Evolutionary conservation across 2,888 invertebrate genomes (phyloP).

Genomic region (Linhomoeus sp.): DNA sequence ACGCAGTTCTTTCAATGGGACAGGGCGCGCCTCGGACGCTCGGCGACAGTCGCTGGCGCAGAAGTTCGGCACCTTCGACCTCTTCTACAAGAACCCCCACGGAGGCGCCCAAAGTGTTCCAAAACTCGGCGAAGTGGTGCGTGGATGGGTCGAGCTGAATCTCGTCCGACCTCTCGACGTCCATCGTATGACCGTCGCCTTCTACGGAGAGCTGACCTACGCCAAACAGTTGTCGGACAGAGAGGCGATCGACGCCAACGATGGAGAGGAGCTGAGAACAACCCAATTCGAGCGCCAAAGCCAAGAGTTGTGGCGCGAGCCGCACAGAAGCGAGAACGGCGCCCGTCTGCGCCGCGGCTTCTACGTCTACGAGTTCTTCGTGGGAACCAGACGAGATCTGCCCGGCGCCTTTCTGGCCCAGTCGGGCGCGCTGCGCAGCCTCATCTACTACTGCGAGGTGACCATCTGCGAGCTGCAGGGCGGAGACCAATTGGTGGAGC

Average conservation of each 20-base stretch:
- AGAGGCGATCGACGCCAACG: too few species aligned
- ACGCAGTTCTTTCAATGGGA: too few species aligned
- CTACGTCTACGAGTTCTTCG: conserved; percentile 6
- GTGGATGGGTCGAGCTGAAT: conserved; percentile 4
- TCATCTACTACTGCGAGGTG: conserved; percentile 2
- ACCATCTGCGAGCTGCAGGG: background rate
- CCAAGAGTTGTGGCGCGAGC: conserved; percentile 3
- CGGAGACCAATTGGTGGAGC: background rate
- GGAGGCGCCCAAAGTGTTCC: background rate
- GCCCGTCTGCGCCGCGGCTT: background rate
- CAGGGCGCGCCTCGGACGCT: too few species aligned
- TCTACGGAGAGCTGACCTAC: conserved; percentile 4
- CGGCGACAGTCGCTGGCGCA: too few species aligned
- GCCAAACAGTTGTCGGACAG: too few species aligned
- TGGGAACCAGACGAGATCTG: conserved; percentile 1
- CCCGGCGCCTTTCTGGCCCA: background rate
- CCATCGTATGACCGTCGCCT: conserved; percentile 1
- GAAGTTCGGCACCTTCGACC: conserved; percentile 3
- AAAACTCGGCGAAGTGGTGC: conserved; percentile 2
- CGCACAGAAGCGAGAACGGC: background rate
- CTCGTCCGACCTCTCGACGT: background rate
- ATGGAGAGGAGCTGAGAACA: too few species aligned
- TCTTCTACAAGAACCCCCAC: background rate
- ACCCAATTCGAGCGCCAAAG: background rate
- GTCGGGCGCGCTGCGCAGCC: background rate